Evolutionary conservation across 92 coral and sea anemone species (phyloP), one percentile per base, ranked within the genome.

Genomic region (Porites rus): DNA sequence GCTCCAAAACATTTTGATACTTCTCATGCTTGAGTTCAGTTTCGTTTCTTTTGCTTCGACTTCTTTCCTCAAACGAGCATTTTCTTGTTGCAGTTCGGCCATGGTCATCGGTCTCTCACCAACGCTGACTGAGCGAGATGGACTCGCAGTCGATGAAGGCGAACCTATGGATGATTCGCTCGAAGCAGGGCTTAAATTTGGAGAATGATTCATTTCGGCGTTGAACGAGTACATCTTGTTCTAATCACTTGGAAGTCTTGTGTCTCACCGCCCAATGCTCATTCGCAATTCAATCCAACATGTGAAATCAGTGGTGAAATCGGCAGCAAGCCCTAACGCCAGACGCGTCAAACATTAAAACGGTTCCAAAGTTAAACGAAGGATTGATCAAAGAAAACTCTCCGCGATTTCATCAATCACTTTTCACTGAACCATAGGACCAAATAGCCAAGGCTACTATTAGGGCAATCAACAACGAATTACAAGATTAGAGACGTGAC

Each of bases 1-100:
- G 74, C 99, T 97, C 99, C 99, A 97, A 84, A 97, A 97, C 86
- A 92, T 93, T 72, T 97, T 97, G 31, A 97, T 97, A 31, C 99
- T 97, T 69, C 98, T 92, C 99, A 97, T 97, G 78, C 98, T 97
- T 9, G 99, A 97, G 82, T 93, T 95, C 11, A 97, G 87, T 63
- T 95, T 97, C 51, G 98, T 91, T 87, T 97, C 99, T 69, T 95
- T 97, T 2, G 99, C 98, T 78, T 95, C 98, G 73, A 97, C 85
- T 76, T 97, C 99, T 73, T 94, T 96, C 75, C 89, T 89, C 20
- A 97, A 89, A 18, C 96, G 95, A 19, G 93, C 92, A 80, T 97
- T 97, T 78, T 97, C 99, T 76, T 92, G 93, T 69, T 92, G 96
- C 38, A 95, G 72, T 76, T 93, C 98, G 4, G 89, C 91, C 69